Base-by-base conservation (phyloP, 2,113 vertebrate species). In the Hypanus sabinus region DNA sequence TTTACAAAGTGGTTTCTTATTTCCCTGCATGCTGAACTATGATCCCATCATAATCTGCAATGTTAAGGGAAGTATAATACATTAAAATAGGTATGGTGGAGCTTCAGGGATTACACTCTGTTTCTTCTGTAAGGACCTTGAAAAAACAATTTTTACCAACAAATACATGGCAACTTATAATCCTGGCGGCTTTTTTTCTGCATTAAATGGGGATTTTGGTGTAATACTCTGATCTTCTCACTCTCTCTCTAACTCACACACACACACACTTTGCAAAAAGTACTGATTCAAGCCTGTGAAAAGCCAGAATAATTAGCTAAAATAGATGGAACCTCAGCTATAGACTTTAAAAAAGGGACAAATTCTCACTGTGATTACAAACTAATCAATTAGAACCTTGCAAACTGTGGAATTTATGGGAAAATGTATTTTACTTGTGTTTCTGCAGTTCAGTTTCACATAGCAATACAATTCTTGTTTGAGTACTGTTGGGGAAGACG, bases 21-120 rank as follows among this genome's bases (percentile, higher is more conserved):
- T 91, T 91, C 62, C 20, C 88, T 70, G 88, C 88, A 91, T 68
- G n/a, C 8, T 38, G 60, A 91, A 68, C 88, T 33, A 91, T 91
- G 88, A 91, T 70, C 88, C 88, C 65, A 11, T 91, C n/a, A 91
- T 70, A 38, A 91, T 65, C n/a, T 73, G 70, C 70, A 87, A 55
- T 55, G 36, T 24, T 30, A 33, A 22, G n/a, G 68, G 46, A 36
- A 46, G 46, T 70, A 24, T 33, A 93, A 38, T 46, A 18, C 9
- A 16, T 73, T 46, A 38, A 7, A 20, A 18, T 6, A 14, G 20
- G 10, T 73, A 93, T 55, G 88, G 88, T 55, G 0, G 68, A 75
- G 16, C 22, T 65, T 73, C 68, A 73, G 4, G 20, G 10, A 93
- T 93, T 93, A 46, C 2, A 3, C 55, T 68, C n/a, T 36, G n/a